Percentiles rank a stretch among this genome's conserved stretches.
Conservation (phyloP, 2,113 vertebrate genomes). For the Nesoenas mayeri region DNA sequence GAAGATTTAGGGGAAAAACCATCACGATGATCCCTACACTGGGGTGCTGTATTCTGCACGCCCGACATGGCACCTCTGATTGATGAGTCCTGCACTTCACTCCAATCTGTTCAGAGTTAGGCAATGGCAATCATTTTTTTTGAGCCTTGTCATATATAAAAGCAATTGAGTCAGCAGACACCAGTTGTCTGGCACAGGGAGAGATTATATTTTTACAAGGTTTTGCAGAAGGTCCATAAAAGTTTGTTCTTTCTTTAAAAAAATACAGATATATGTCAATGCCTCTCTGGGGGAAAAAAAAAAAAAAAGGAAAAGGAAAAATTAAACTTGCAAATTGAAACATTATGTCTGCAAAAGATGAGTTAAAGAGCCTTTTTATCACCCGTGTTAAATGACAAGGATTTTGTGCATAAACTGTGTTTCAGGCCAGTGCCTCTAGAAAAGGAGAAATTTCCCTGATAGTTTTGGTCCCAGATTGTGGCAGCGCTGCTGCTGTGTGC, state of each 20-base stretch:
- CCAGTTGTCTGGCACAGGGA: conserved; percentile 72
- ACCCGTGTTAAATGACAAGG: background rate
- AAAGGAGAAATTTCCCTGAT: background rate
- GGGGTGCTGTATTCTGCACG: background rate
- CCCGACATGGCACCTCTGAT: conserved; percentile 58
- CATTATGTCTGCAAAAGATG: background rate
- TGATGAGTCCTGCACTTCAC: conserved; percentile 66
- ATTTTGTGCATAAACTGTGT: background rate
- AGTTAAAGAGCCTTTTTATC: background rate
- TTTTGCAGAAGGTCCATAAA: conserved; percentile 74
- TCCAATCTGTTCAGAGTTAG: conserved; percentile 69
- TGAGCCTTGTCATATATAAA: conserved; percentile 75
- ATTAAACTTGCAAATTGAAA: conserved; percentile 58
- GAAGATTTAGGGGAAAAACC: background rate
- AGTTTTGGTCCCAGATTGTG: background rate
- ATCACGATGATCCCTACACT: background rate
- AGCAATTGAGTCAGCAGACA: conserved; percentile 78
- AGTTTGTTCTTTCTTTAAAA: conserved; percentile 65
- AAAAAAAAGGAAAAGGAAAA: background rate
- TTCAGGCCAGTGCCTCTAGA: background rate
- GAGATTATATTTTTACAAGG: conserved; percentile 69
- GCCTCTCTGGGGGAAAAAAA: background rate
- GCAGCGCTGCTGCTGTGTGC: background rate
- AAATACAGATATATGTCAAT: conserved; percentile 34
- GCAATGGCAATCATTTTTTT: conserved; percentile 69